Conservation (phyloP, 2,113 vertebrate species). For the Tenrec ecaudatus region DNA sequence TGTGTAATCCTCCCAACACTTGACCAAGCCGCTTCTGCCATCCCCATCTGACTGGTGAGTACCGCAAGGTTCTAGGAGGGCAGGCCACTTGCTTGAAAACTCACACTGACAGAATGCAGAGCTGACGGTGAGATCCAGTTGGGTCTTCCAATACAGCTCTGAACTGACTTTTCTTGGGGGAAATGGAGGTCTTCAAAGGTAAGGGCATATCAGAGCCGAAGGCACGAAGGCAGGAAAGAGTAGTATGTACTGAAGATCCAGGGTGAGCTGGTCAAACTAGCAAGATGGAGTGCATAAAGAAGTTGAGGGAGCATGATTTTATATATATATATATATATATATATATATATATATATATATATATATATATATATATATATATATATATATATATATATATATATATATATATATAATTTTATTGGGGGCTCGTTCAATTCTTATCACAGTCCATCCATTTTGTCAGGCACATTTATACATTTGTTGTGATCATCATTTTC, state of each 20-base stretch:
- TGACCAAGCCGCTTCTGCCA: background rate
- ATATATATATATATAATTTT: too few relatives aligned
- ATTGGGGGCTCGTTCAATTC: too few relatives aligned
- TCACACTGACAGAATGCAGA: background rate
- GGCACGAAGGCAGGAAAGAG: background rate
- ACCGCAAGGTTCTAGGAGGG: background rate
- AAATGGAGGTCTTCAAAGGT: background rate
- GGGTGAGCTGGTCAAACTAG: background rate
- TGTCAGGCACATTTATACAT: too few relatives aligned
- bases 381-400: too few relatives aligned
- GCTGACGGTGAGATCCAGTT: background rate
- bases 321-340: background rate
- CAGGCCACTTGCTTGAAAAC: background rate
- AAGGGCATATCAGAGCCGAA: background rate
- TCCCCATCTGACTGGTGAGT: background rate
- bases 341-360: too few relatives aligned
- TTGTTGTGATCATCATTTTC: too few relatives aligned
- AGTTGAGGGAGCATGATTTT: background rate
- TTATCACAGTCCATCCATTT: too few relatives aligned
- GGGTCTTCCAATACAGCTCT: background rate
- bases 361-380: too few relatives aligned
- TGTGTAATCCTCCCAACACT: background rate
- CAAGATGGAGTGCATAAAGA: background rate
- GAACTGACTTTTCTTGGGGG: background rate
- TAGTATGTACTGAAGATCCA: background rate